Base-by-base conservation (phyloP, 2,113 vertebrate genomes). In the Protobothrops mucrosquamatus region DNA sequence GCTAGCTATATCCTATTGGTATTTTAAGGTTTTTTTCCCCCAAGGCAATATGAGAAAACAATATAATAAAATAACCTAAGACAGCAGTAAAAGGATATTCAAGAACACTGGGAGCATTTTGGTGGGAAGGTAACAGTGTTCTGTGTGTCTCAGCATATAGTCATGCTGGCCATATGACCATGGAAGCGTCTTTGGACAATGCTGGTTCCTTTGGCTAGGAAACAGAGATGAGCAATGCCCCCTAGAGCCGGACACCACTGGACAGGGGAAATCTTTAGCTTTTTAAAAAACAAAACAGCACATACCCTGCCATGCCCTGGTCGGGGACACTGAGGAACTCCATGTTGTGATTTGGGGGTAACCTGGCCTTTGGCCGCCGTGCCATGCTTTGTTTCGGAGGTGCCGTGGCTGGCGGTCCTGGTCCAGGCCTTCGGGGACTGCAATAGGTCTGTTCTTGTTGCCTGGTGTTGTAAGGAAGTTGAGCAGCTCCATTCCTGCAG, bases 261-360 rank as follows among this genome's bases (percentile, higher is more conserved):
- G 61, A 69, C 61, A n/a, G 29, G 11, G 61, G 29, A 64, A 69
- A 5, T 69, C 26, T 69, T 69, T 15, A 69, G 61, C 4, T n/a
- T 69, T 29, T 64, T 14, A 59, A 59, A 69, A n/a, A 64, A 29
- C 1, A 81, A 89, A 34, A 9, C 10, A 22, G 9, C 18, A 90
- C 56, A 14, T 97, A 99, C 99, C 99, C 99, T 0, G 99, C 99
- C 96, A 99, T 97, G 1, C 99, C 99, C 96, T 99, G 98, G 94
- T 99, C 99, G 0, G 99, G 99, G 54, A 99, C 99, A 0, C 97
- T 99, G 89, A 99, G 99, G 97, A 99, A 99, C 95, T 99, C 99
- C 97, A 98, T 91, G 97, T 98, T 99, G 90, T 96, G 97, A 59
- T 97, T 94, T 0, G 97, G 95, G 0, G 98, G 97, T 0, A 94